These are phyloP conservation scores for Archilochus colubris DNA, from an alignment of 2,113 vertebrate genomes.

Conservation along the genomic window DNA sequence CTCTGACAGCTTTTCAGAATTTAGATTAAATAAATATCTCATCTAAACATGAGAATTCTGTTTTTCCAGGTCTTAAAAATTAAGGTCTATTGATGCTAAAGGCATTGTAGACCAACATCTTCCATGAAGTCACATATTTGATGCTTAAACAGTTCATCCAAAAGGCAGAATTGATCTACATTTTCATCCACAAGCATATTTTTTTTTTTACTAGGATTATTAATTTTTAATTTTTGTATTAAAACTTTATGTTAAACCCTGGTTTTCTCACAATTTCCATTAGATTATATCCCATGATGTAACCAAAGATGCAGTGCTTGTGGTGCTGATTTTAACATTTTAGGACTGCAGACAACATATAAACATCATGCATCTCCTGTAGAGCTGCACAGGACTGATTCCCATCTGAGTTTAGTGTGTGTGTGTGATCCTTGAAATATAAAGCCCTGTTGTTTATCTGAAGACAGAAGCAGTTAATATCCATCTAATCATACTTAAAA, in stretches of 20 bases:
- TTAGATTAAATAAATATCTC: not conserved
- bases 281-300: not conserved
- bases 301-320: not conserved
- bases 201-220: not conserved
- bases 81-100: not conserved
- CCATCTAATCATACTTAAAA: not conserved
- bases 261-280: not conserved
- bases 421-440: not conserved
- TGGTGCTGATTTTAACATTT: not conserved
- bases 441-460: not conserved
- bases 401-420: not conserved
- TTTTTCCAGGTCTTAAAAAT: not conserved
- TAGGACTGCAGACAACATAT: not conserved
- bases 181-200: not conserved
- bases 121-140: not conserved
- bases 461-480: not conserved
- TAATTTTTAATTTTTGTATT: not conserved
- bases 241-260: not conserved
- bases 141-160: not conserved
- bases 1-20: not conserved
- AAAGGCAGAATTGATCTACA: not conserved
- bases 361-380: not conserved
- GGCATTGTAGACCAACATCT: not conserved
- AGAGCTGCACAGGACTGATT: not conserved
- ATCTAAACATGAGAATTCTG: not conserved